Base-by-base conservation (phyloP, 2,797 vertebrate species). In the Gouania willdenowi region DNA sequence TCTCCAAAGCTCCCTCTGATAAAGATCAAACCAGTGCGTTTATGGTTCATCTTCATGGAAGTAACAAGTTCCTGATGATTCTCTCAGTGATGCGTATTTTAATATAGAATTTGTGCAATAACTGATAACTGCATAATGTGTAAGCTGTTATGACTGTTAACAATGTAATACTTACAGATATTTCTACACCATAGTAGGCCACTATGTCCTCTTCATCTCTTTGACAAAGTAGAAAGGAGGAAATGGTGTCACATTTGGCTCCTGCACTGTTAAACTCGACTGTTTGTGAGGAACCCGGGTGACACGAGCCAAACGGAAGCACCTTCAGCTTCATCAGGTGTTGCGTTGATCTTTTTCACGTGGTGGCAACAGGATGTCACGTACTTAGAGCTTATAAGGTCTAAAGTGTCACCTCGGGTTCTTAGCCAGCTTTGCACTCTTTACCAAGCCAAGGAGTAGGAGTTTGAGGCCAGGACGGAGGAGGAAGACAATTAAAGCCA, bases 361-460 rank as follows among this genome's bases (percentile, higher is more conserved):
- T 23, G 26, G 37, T 4, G 32, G 30, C 7, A 13, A 26, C 53
- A 25, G 68, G 42, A 64, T 8, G 41, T 13, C 31, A 74, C 26
- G 50, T 55, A 31, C 59, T 75, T 39, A 46, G 23, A 75, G 61
- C 58, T 77, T 69, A 77, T 32, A 51, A 68, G 73, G 75, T 79
- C 63, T 79, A 61, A 76, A 55, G 76, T 71, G 80, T 82, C 66
- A 68, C 82, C 53, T 55, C 64, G 19, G 75, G 60, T 73, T 64
- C 67, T 79, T 72, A 68, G 70, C 67, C 71, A 81, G 79, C 77
- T 85, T 87, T 86, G 86, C 82, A 87, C 85, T 87, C 75, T 81
- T 75, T 41, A 77, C 76, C 68, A 81, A 82, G 85, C 85, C 80
- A 86, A 73, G 80, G 73, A 85, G 47, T 44, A 65, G 13, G 13